Conservation (phyloP, 2,797 vertebrate species). For the Pelodytes ibericus region DNA sequence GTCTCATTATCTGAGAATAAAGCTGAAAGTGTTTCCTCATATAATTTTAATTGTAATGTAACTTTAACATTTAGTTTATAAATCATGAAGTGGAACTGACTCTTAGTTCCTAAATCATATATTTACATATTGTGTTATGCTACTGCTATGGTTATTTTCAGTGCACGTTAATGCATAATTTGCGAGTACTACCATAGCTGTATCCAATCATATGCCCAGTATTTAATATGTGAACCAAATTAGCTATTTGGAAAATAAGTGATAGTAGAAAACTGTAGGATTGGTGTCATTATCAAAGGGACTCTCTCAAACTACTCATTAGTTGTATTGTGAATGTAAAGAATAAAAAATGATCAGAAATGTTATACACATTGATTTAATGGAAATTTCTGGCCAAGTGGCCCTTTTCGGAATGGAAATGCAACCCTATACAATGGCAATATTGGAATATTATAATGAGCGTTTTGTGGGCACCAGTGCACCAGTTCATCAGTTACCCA, state of each 20-base stretch:
- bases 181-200: neutral
- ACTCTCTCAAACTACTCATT: too few relatives aligned
- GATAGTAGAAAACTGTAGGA: too few relatives aligned
- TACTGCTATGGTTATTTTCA: neutral
- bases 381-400: too few relatives aligned
- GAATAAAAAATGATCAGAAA: too few relatives aligned
- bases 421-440: too few relatives aligned
- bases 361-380: too few relatives aligned
- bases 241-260: too few relatives aligned
- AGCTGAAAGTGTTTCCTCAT: conserved; percentile 39
- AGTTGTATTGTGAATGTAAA: too few relatives aligned
- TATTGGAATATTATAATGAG: too few relatives aligned
- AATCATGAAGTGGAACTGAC: conserved; percentile 39
- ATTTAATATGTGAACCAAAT: neutral
- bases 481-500: conserved; percentile 47
- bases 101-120: conserved; percentile 38
- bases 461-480: too few relatives aligned
- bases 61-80: conserved; percentile 49
- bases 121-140: conserved; percentile 18
- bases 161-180: neutral
- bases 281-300: too few relatives aligned
- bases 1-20: conserved; percentile 48
- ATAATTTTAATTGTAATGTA: conserved; percentile 53
- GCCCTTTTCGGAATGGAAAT: too few relatives aligned
- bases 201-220: neutral